Evolutionary conservation across 2,113 vertebrate species (phyloP).

Genomic region (Gymnogyps californianus): DNA sequence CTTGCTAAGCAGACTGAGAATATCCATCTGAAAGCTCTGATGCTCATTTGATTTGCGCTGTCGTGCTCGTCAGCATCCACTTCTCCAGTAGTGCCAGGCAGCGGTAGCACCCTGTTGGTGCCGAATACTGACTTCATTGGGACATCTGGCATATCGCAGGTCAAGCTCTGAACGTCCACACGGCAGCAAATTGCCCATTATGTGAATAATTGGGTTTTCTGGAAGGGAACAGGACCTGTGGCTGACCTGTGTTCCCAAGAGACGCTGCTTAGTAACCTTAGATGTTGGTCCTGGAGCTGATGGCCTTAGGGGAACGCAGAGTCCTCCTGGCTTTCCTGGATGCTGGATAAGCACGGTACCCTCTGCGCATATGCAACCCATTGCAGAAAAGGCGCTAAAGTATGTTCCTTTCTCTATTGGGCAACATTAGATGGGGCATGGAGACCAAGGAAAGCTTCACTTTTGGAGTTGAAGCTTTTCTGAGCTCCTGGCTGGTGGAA

Average conservation of each 20-base stretch:
- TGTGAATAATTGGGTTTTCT: slow-evolving; percentile 30
- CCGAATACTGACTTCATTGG: slow-evolving; percentile 13
- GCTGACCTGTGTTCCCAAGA: not conserved
- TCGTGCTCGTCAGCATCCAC: not conserved
- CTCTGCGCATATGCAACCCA: not conserved
- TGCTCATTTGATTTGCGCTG: not conserved
- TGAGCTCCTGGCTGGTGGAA: not conserved
- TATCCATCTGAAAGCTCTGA: not conserved
- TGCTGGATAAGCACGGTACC: not conserved
- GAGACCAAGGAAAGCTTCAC: not conserved
- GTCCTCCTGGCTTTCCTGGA: not conserved
- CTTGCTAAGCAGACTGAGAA: not conserved
- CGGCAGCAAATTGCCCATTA: slow-evolving; percentile 49
- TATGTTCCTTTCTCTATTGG: not conserved
- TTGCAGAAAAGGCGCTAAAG: not conserved
- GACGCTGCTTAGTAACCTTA: not conserved
- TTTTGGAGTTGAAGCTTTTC: not conserved
- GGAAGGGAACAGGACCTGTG: slow-evolving; percentile 7
- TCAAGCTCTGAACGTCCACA: slow-evolving; percentile 21
- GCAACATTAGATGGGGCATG: not conserved
- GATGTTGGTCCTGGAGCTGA: not conserved
- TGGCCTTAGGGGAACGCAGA: not conserved
- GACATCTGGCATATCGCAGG: not conserved
- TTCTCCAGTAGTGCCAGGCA: not conserved
- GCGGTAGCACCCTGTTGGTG: not conserved